Conservation (phyloP, 2,113 vertebrate species). For the Callipepla californica region DNA sequence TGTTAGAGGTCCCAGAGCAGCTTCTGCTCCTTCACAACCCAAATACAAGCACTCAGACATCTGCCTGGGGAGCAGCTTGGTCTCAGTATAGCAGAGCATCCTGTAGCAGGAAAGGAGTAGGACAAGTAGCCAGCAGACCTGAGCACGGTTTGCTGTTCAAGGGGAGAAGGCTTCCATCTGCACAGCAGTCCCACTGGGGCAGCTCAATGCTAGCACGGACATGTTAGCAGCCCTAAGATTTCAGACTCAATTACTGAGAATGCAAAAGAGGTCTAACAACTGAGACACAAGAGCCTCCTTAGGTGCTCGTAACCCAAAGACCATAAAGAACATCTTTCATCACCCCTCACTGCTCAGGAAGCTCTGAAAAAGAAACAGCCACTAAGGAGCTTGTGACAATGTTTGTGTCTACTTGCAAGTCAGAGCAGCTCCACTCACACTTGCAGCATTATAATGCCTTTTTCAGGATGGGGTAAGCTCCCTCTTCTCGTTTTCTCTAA, state of each 20-base stretch:
- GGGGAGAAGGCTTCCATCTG: background rate
- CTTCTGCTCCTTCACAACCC: background rate
- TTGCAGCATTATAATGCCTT: background rate
- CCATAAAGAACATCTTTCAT: background rate
- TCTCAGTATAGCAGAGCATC: background rate
- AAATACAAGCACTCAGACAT: background rate
- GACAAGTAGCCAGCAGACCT: background rate
- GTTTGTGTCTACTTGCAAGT: background rate
- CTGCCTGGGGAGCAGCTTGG: background rate
- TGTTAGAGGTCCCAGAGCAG: background rate
- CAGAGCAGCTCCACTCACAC: background rate
- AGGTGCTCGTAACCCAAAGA: background rate
- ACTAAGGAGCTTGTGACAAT: background rate
- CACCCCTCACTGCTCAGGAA: background rate
- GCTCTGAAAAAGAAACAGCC: background rate
- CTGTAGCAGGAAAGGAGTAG: background rate
- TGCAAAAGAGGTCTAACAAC: background rate
- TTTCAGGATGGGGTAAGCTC: background rate
- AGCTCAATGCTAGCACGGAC: background rate
- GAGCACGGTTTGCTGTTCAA: background rate
- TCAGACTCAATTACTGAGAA: background rate
- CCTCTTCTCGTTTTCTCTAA: background rate
- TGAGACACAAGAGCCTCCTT: background rate
- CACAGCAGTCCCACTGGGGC: background rate
- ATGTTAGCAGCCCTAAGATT: rapidly evolving